Base-by-base conservation (phyloP, 1,140 invertebrate genomes). In the Drosophila lacteicornis region DNA sequence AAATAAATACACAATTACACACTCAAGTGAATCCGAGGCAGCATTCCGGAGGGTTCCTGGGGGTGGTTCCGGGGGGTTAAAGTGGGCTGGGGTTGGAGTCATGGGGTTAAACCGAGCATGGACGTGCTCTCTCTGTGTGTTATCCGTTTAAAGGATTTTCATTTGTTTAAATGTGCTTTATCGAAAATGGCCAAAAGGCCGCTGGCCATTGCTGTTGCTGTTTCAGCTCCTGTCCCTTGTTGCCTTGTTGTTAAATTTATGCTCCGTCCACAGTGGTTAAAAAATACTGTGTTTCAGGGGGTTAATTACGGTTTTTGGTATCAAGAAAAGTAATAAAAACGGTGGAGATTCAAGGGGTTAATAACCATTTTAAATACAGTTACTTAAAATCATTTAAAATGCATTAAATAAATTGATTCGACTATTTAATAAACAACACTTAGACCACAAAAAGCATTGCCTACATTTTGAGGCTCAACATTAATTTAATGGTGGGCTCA, bases 1-100 rank as follows among this genome's bases (percentile, higher is more conserved):
- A 90, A 90, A 90, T 90, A 90, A 90, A 90, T 90, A 90, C 85
- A 90, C 85, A 90, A 90, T 90, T 90, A 91, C 85, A 90, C 85
- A 90, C 86, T 90, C 85, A 90, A 90, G 85, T 90, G 85, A 85
- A 55, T 80, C 50, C 78, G 38, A 55, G 61, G 73, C 58, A 40
- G 53, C 53, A 56, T n/a, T 55, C 53, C 53, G 53, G 43, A 49
- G 38, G 38, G 5, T 25, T 19, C 30, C 12, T 9, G 19, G 53
- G 36, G 47, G 38, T 55, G 49, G 56, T 40, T 50, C 66, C 22
- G 69, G 67, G 51, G 36, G 36, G 38, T 30, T 62, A 27, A 22
- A 51, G 46, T 17, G 60, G 25, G 38, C 49, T 11, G 61, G 51
- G 19, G 42, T 45, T 11, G 59, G 68, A 79, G 84, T 77, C 81